phyloP scores from a whole-genome alignment of 2,888 invertebrate species.

The Bellardia pandia region DNA sequence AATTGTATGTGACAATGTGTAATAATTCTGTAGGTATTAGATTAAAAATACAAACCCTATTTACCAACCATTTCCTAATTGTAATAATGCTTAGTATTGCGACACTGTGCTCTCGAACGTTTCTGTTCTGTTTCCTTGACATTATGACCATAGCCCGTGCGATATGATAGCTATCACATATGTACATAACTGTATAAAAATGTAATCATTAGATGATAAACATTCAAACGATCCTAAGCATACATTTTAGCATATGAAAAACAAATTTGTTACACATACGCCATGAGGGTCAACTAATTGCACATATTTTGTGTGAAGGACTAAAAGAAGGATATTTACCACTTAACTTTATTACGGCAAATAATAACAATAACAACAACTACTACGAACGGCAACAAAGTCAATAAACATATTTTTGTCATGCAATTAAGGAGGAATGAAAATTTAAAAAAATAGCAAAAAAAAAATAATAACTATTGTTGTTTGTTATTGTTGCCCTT shows the following conservation, averaged over 20 bases:
- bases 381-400: constrained; percentile 23
- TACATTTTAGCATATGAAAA: neutral
- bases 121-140: no score
- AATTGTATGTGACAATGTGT: no score
- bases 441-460: neutral
- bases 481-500: neutral
- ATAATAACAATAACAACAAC: constrained; percentile 17
- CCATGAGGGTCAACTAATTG: neutral
- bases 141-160: no score
- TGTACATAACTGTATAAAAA: no score
- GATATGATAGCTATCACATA: no score
- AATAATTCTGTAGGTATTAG: no score
- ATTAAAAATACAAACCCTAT: no score
- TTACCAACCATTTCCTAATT: no score
- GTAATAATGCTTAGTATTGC: no score
- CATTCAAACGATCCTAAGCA: neutral
- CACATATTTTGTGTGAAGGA: constrained; percentile 13
- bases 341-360: constrained; percentile 13
- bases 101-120: no score
- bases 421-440: constrained; percentile 21
- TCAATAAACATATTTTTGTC: constrained; percentile 56
- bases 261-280: constrained; percentile 7
- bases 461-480: constrained; percentile 2
- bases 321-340: constrained; percentile 9
- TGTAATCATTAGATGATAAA: neutral